Evolutionary conservation across 2,113 vertebrate species (phyloP).

Genomic region (Gymnobelideus leadbeateri): DNA sequence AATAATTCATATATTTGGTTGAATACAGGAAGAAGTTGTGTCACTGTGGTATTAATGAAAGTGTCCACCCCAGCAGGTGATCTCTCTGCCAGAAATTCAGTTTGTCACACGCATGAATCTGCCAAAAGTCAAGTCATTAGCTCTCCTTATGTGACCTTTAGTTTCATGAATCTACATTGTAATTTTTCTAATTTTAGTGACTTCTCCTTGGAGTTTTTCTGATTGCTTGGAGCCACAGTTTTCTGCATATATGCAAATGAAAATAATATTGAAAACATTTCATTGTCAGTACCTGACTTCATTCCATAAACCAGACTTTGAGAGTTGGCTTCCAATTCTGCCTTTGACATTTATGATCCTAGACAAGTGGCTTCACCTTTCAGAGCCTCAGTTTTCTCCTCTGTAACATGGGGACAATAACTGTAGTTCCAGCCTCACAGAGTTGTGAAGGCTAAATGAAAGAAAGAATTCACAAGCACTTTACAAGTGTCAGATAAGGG

Average conservation of each 20-base stretch:
- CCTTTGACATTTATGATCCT: neutral
- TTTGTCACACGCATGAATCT: constrained; percentile 66
- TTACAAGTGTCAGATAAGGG: neutral
- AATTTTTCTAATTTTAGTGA: neutral
- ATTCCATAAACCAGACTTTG: neutral
- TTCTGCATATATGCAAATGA: neutral
- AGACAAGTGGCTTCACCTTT: neutral
- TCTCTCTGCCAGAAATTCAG: neutral
- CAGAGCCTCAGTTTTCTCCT: neutral
- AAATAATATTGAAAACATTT: neutral
- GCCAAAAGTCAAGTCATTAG: neutral
- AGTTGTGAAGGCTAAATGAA: neutral
- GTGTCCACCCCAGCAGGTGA: constrained; percentile 43
- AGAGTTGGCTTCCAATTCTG: neutral
- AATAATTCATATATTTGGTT: constrained; percentile 11
- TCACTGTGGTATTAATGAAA: constrained; percentile 47
- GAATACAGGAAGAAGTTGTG: constrained; percentile 32
- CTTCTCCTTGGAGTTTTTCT: constrained; percentile 39
- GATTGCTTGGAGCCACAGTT: neutral
- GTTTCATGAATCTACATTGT: neutral
- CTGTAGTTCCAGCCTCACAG: neutral
- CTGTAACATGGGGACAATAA: neutral
- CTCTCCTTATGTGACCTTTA: constrained; percentile 43
- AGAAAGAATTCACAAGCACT: neutral
- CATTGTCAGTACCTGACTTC: neutral